Evolutionary conservation across 1,140 invertebrate species (phyloP).

Genomic region (Caenorhabditis latens): DNA sequence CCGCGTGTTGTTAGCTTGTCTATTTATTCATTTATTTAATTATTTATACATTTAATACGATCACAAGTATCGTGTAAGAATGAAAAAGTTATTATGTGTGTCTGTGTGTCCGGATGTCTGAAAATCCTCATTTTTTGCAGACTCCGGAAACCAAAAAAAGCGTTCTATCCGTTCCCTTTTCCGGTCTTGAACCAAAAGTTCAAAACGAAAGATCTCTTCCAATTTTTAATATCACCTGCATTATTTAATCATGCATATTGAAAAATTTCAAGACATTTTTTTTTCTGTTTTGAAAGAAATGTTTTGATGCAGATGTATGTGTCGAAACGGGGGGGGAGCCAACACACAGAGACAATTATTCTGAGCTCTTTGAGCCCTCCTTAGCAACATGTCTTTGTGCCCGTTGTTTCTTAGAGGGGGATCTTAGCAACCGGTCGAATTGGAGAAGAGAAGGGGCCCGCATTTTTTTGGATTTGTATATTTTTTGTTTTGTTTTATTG

Average conservation of each 20-base stretch:
- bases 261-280: too few relatives aligned
- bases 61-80: too few relatives aligned
- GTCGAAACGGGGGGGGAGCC: not conserved
- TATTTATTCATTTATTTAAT: too few relatives aligned
- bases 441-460: not conserved
- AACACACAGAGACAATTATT: not conserved
- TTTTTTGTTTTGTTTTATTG: not conserved
- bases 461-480: not conserved
- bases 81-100: too few relatives aligned
- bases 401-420: not conserved
- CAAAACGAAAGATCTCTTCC: conserved; percentile 12
- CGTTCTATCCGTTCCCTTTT: not conserved
- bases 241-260: too few relatives aligned
- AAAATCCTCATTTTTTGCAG: too few relatives aligned
- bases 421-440: not conserved
- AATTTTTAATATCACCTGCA: not conserved
- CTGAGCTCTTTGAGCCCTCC: not conserved
- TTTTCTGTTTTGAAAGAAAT: not conserved
- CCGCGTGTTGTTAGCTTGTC: too few relatives aligned
- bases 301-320: conserved; percentile 11
- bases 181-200: not conserved
- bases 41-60: too few relatives aligned
- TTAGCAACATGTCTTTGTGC: not conserved
- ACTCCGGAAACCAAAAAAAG: too few relatives aligned
- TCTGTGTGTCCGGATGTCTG: too few relatives aligned